Evolutionary conservation across 2,797 vertebrate genomes (phyloP).

Genomic region (Pangasius djambal): DNA sequence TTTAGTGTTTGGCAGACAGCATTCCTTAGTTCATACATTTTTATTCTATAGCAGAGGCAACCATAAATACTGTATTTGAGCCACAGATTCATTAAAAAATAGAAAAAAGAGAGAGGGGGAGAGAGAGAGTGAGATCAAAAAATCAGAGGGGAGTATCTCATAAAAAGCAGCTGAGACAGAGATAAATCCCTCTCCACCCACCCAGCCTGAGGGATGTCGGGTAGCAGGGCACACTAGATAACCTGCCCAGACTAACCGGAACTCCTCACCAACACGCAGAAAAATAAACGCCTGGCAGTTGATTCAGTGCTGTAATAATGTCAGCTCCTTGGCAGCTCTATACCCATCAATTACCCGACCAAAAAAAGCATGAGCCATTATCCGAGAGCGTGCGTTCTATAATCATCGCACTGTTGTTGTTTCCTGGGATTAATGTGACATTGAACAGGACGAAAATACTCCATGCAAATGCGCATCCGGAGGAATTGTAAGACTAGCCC

Average conservation of each 20-base stretch:
- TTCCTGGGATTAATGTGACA: constrained; percentile 53
- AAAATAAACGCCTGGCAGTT: constrained; percentile 50
- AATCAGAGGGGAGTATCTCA: constrained; percentile 46
- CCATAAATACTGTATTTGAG: constrained; percentile 58
- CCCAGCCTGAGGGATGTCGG: constrained; percentile 22
- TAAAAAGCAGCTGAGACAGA: constrained; percentile 41
- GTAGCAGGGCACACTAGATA: constrained; percentile 33
- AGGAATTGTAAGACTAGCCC: constrained; percentile 43
- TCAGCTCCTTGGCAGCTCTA: constrained; percentile 51
- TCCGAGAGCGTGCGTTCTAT: constrained; percentile 53
- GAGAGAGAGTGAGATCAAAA: neutral
- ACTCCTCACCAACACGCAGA: constrained; percentile 44
- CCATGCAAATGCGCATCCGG: constrained; percentile 43
- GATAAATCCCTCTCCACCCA: constrained; percentile 49
- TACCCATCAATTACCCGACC: constrained; percentile 57
- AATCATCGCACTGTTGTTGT: constrained; percentile 57
- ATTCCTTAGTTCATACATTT: constrained; percentile 63
- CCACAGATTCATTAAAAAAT: constrained; percentile 51
- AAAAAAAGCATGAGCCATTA: constrained; percentile 56
- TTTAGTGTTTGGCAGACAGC: constrained; percentile 80
- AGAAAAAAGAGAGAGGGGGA: neutral
- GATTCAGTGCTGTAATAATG: constrained; percentile 52
- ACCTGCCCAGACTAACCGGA: constrained; percentile 42
- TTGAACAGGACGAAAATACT: constrained; percentile 49
- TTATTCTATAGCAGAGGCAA: constrained; percentile 53